These are phyloP conservation scores for Mico argentatus DNA, from an alignment of 2,797 vertebrate species.

Conservation along the genomic window DNA sequence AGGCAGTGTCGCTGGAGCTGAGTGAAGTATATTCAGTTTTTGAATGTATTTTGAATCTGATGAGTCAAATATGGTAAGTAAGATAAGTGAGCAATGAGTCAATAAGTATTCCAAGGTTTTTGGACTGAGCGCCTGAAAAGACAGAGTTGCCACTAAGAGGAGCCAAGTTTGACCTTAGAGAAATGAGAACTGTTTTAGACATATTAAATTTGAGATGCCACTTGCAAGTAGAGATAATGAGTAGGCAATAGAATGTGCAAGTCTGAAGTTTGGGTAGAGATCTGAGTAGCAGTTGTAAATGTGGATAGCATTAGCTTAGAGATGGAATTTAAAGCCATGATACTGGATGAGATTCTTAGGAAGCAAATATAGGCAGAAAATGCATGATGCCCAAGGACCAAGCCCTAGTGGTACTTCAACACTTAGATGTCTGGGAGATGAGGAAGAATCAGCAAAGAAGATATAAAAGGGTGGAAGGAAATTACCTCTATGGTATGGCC, in stretches of 20 bases:
- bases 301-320: background rate
- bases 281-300: background rate
- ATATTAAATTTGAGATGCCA: background rate
- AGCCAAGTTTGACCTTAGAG: background rate
- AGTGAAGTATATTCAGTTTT: background rate
- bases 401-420: background rate
- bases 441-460: background rate
- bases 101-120: background rate
- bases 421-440: background rate
- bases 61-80: background rate
- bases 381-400: background rate
- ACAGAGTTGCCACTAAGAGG: background rate
- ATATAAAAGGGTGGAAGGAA: background rate
- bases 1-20: background rate
- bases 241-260: background rate
- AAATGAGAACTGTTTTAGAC: background rate
- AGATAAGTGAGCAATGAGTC: background rate
- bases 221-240: background rate
- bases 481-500: background rate
- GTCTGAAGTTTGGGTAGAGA: background rate
- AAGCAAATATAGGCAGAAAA: background rate
- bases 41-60: background rate
- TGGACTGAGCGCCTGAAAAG: background rate
- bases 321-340: background rate
- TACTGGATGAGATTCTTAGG: background rate